Evolutionary conservation across 2,888 invertebrate species (phyloP), one percentile per base, ranked within the genome.

Genomic region (Pocota personata): DNA sequence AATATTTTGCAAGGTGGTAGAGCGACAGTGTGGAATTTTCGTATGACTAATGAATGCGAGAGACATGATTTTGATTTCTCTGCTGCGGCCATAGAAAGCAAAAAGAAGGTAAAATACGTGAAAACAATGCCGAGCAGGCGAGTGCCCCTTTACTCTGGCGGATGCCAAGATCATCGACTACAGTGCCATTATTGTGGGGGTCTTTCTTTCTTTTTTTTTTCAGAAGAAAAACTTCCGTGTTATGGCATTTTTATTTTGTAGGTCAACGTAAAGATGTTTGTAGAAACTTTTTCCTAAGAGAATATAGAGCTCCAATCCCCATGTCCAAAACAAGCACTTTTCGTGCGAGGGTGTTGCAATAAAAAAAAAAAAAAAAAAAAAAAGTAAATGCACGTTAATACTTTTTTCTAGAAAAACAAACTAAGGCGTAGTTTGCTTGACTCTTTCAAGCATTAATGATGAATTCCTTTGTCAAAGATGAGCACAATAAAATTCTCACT

Each of bases 41-140:
- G 75, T 75, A 76, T 84, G 84, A 84, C 84, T 84, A 84, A 84
- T 84, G 69, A 76, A 71, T 79, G 71, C 52, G 80, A 75, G 82
- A 77, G 75, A 66, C 75, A 84, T 84, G 69, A 79, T 71, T 84
- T 86, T 86, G 86, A 86, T 86, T 86, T 86, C 86, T 77, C 86
- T 72, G 71, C 24, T 40, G 40, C 60, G 19, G 43, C 66, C n/a
- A 40, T 75, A 76, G 80, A 86, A 86, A 86, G 84, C 84, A 84
- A 72, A 79, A 73, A 76, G 62, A 79, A 67, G 48, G 66, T 76
- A 67, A 67, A 82, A 76, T 35, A 80, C 52, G 75, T 79, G 80
- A 75, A 83, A 84, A 84, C 84, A 84, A 75, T 84, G 84, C 8
- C 32, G 69, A 66, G 71, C 69, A 76, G 50, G 46, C 27, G 66